phyloP scores from a whole-genome alignment of 1,140 invertebrate genomes.

The Campodea augens region DNA sequence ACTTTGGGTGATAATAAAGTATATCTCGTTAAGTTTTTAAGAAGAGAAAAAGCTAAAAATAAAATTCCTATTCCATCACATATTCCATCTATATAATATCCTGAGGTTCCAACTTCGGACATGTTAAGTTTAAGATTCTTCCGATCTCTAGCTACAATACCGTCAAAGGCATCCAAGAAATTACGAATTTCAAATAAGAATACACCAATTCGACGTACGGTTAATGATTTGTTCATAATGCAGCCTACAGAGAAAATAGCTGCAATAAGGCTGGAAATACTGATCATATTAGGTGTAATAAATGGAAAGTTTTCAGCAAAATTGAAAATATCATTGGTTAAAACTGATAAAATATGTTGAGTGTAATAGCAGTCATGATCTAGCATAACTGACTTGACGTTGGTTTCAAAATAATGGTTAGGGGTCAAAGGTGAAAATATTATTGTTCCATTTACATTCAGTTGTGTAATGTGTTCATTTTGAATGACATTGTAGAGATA shows the following conservation, averaged over 20 bases:
- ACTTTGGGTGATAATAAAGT: background rate
- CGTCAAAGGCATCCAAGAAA: constrained; percentile 21
- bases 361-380: constrained; percentile 14
- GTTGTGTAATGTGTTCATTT: background rate
- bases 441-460: background rate
- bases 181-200: constrained; percentile 19
- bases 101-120: background rate
- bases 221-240: constrained; percentile 14
- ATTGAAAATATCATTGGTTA: background rate
- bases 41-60: constrained; percentile 10
- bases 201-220: constrained; percentile 18
- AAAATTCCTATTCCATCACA: constrained; percentile 11
- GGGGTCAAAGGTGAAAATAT: background rate
- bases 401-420: constrained; percentile 10
- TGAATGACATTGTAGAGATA: background rate
- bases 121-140: constrained; percentile 7
- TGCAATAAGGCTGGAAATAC: constrained; percentile 16
- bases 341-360: constrained; percentile 8
- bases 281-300: constrained; percentile 21
- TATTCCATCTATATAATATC: constrained; percentile 13
- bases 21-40: constrained; percentile 4
- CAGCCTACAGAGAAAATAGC: constrained; percentile 17
- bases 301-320: constrained; percentile 9
- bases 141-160: constrained; percentile 18
- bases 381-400: constrained; percentile 12